Evolutionary conservation across 2,888 invertebrate species (phyloP).

Genomic region (Boloria selene): DNA sequence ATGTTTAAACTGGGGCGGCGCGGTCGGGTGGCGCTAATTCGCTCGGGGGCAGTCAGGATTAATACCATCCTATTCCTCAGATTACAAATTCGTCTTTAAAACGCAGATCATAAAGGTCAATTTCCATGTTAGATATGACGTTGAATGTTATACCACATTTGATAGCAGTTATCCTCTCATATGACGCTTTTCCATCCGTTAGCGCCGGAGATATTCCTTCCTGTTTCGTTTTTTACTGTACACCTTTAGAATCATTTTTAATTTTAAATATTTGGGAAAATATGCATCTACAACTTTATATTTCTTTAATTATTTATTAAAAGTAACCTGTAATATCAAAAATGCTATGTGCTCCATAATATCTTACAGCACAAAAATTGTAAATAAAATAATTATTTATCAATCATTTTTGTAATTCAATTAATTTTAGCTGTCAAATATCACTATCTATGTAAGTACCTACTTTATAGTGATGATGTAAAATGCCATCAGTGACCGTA

Average conservation of each 20-base stretch:
- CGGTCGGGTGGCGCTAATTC: constrained; percentile 52
- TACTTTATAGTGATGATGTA: too few species aligned
- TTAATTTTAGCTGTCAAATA: too few species aligned
- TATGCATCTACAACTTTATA: neutral
- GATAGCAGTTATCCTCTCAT: constrained; percentile 23
- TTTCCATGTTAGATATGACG: constrained; percentile 33
- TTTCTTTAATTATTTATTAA: too few species aligned
- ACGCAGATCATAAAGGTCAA: constrained; percentile 39
- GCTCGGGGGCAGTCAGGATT: constrained; percentile 42
- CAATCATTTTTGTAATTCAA: too few species aligned
- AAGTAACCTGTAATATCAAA: too few species aligned
- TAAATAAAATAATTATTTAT: too few species aligned
- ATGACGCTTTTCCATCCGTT: constrained; percentile 27
- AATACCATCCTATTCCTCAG: constrained; percentile 39
- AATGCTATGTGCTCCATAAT: too few species aligned
- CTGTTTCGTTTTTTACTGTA: constrained; percentile 25
- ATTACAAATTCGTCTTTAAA: constrained; percentile 40
- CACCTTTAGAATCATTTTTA: constrained; percentile 10
- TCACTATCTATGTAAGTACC: too few species aligned
- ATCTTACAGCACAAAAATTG: too few species aligned
- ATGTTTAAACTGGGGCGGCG: constrained; percentile 60
- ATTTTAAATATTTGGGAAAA: constrained; percentile 9
- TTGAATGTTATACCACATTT: constrained; percentile 19
- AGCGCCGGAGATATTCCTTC: constrained; percentile 20
- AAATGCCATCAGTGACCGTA: too few species aligned